phyloP scores from a whole-genome alignment of 2,797 vertebrate genomes.

The Fratercula arctica region DNA sequence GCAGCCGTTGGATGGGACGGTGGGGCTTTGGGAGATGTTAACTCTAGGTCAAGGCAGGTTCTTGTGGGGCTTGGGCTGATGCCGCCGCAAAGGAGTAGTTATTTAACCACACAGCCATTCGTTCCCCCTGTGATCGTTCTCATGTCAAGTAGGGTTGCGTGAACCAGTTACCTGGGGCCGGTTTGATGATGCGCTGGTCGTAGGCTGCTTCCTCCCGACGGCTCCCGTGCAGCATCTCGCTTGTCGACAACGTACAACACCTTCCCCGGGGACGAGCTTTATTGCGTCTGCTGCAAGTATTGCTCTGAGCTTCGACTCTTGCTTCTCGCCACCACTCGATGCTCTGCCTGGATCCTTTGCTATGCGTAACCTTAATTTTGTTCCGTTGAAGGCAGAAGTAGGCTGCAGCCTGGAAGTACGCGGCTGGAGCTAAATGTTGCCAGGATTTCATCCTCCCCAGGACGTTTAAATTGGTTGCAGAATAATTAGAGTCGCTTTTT shows the following conservation, averaged over 20 bases:
- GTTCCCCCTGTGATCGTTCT: not conserved
- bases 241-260: not conserved
- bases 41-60: not conserved
- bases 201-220: not conserved
- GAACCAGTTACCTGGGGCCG: not conserved
- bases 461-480: not conserved
- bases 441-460: not conserved
- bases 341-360: not conserved
- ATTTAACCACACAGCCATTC: not conserved
- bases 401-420: not conserved
- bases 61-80: not conserved
- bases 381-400: not conserved
- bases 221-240: not conserved
- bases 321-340: not conserved
- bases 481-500: not conserved
- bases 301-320: not conserved
- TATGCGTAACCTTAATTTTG: not conserved
- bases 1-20: rapidly evolving
- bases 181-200: not conserved
- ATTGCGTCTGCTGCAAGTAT: not conserved
- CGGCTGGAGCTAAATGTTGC: not conserved
- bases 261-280: slow-evolving; percentile 1
- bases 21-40: not conserved
- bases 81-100: not conserved
- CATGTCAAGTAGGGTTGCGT: not conserved